Evolutionary conservation across 2,888 invertebrate genomes (phyloP).

Genomic region (Anthophora plumipes): DNA sequence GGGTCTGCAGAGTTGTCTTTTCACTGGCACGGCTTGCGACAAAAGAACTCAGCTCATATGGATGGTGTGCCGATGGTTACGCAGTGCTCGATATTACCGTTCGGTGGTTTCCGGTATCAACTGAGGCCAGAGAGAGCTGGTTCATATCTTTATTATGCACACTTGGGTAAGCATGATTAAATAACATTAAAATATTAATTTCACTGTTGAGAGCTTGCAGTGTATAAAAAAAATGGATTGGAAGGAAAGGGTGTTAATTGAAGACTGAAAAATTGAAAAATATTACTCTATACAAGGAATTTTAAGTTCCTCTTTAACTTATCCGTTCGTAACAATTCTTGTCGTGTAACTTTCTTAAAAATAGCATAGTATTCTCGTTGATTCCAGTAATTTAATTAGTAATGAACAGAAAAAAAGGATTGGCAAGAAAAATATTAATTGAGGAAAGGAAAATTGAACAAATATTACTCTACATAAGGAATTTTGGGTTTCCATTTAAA

Average conservation of each 20-base stretch:
- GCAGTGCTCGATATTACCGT: conserved; percentile 83
- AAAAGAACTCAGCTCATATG: conserved; percentile 80
- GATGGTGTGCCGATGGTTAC: conserved; percentile 84
- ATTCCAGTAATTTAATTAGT: no score
- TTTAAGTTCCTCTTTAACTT: no score
- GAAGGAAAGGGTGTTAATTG: neutral
- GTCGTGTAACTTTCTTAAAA: no score
- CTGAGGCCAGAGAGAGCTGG: conserved; percentile 71
- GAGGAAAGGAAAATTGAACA: no score
- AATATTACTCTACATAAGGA: no score
- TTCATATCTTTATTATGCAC: conserved; percentile 75
- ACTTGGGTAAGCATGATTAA: conserved; percentile 84
- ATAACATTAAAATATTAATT: neutral
- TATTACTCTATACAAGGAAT: no score
- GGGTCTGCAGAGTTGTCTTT: conserved; percentile 78
- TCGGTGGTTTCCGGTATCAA: conserved; percentile 78
- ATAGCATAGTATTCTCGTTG: no score
- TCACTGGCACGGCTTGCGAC: conserved; percentile 86
- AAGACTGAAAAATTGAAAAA: neutral
- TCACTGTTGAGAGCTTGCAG: neutral
- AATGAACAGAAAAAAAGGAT: no score
- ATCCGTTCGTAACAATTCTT: no score
- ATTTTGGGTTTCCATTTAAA: no score
- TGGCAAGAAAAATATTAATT: no score
- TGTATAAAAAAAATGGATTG: neutral